Evolutionary conservation across 2,113 vertebrate species (phyloP).

Genomic region (Cephalopholis sonnerati): DNA sequence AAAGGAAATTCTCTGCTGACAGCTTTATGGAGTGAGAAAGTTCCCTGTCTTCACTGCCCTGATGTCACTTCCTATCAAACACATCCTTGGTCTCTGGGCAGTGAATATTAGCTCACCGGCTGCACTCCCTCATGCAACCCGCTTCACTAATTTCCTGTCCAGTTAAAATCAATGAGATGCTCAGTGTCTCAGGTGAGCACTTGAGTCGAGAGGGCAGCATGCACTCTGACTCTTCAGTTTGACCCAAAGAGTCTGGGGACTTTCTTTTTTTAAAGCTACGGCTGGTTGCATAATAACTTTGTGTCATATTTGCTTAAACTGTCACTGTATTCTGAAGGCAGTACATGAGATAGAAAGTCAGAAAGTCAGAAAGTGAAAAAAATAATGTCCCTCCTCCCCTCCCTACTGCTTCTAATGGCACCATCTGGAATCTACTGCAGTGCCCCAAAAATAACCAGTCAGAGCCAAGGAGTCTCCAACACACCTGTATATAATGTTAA

Average conservation of each 20-base stretch:
- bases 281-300: no score
- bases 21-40: slow-evolving; percentile 80
- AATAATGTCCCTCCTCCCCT: no score
- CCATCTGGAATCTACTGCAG: no score
- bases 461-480: no score
- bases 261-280: not conserved
- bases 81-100: slow-evolving; percentile 48
- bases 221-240: slow-evolving; percentile 13
- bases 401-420: no score
- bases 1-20: slow-evolving; percentile 78
- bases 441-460: no score
- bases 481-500: no score
- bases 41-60: slow-evolving; percentile 61
- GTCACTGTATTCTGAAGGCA: no score
- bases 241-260: not conserved
- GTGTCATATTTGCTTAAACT: no score
- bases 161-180: slow-evolving; percentile 63
- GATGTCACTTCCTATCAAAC: slow-evolving; percentile 77
- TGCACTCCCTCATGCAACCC: slow-evolving; percentile 29
- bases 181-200: slow-evolving; percentile 54
- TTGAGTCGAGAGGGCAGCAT: slow-evolving; percentile 29
- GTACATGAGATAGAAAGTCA: no score
- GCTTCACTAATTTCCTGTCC: slow-evolving; percentile 50
- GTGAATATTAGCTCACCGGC: slow-evolving; percentile 36
- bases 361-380: no score